These are phyloP conservation scores for Polydrusus tereticollis DNA, from an alignment of 2,888 invertebrate species.

Conservation along the genomic window DNA sequence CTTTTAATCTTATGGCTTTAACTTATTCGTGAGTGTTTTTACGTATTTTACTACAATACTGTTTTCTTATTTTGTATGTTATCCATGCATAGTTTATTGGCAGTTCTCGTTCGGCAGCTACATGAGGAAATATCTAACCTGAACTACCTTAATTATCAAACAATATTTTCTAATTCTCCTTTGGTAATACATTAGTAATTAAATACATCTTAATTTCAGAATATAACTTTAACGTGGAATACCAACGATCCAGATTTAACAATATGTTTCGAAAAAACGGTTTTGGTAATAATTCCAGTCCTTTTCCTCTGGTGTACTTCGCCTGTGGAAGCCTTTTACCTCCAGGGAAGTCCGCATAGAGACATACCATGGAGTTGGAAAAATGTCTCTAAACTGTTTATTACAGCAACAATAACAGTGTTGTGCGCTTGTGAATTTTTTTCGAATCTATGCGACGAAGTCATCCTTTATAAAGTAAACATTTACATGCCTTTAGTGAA, in stretches of 20 bases:
- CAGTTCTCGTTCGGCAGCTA: too few species aligned
- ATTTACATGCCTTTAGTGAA: constrained; percentile 83
- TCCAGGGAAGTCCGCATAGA: constrained; percentile 77
- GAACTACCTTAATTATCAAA: too few species aligned
- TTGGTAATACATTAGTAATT: too few species aligned
- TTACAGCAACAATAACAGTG: constrained; percentile 73
- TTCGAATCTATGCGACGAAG: constrained; percentile 60
- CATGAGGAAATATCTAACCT: too few species aligned
- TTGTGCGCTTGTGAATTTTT: constrained; percentile 72
- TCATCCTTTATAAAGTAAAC: constrained; percentile 74
- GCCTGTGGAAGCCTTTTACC: constrained; percentile 78
- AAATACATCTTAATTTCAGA: constrained; percentile 74
- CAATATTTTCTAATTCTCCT: background rate
- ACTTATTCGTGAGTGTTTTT: too few species aligned
- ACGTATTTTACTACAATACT: too few species aligned
- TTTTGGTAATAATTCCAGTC: constrained; percentile 87
- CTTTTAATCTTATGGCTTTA: too few species aligned
- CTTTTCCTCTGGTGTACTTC: constrained; percentile 82
- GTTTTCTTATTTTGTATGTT: too few species aligned
- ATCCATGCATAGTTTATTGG: too few species aligned
- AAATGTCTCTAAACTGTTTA: constrained; percentile 75
- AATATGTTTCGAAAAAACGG: constrained; percentile 89
- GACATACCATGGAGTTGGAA: constrained; percentile 80
- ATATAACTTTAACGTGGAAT: constrained; percentile 80
- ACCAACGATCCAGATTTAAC: constrained; percentile 83